Evolutionary conservation across 2,113 vertebrate genomes (phyloP), one percentile per base, ranked within the genome.

Genomic region (Pangasianodon hypophthalmus): DNA sequence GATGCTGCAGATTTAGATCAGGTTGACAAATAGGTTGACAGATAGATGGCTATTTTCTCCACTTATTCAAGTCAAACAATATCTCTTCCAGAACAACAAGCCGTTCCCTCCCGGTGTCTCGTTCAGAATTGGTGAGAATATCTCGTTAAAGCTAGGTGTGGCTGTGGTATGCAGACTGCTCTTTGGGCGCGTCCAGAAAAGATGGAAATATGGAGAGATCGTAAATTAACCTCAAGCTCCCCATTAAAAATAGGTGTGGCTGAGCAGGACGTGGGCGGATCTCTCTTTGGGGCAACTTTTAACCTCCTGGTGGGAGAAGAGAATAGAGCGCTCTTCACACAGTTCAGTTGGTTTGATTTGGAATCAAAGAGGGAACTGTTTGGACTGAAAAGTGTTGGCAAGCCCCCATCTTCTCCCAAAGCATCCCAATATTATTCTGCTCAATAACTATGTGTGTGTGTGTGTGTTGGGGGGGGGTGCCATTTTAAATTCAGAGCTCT

Each of bases 341-440:
- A 48, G 52, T 83, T 82, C 52, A 64, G 69, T 37, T 52, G 67
- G 86, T 84, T 58, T 84, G 46, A n/a, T 62, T 37, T n/a, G 41
- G 37, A 85, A 89, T 44, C 62, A 90, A 88, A 79, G 89, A 81
- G 84, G 87, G 79, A 69, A 50, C 93, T 94, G 93, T 92, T 94
- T 88, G 6, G 54, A 92, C 90, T 89, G 75, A 87, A 90, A 92
- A 93, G 90, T 91, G 92, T 88, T 87, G 92, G 60, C 88, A 56
- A 88, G 80, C 19, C 84, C 16, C 16, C 75, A 90, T 90, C 92
- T 91, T 89, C 64, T 90, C 52, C 7, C 32, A 60, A 6, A 85
- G 67, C 50, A 41, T 87, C 84, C 56, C 77, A 21, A 58, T 69
- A 62, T 19, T 16, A 16, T 32, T 0, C 14, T 50, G 54, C n/a